Evolutionary conservation across 2,113 vertebrate genomes (phyloP).

Genomic region (Cephalopterus ornatus): DNA sequence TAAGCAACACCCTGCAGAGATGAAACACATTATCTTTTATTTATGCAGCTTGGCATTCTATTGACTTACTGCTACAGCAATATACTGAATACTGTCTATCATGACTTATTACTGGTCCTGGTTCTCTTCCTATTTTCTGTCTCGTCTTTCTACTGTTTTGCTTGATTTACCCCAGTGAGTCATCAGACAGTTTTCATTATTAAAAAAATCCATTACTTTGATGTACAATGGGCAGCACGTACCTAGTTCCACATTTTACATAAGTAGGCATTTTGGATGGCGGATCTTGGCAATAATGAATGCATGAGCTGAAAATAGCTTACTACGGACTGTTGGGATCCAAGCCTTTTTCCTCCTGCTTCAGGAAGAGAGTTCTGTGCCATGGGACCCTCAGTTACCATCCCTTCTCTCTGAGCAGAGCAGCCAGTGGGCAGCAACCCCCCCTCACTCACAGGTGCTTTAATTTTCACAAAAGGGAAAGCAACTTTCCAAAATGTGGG

Average conservation of each 20-base stretch:
- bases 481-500: neutral
- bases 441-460: neutral
- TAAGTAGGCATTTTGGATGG: neutral
- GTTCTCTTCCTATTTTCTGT: neutral
- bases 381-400: fast-evolving
- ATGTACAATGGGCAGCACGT: neutral
- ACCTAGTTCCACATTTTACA: conserved; percentile 10
- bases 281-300: neutral
- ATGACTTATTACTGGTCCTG: neutral
- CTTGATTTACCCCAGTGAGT: conserved; percentile 22
- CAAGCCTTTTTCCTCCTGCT: neutral
- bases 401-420: neutral
- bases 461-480: neutral
- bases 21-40: conserved; percentile 31
- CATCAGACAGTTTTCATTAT: conserved; percentile 15
- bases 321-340: neutral
- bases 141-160: neutral
- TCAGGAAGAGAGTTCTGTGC: neutral
- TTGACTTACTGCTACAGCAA: conserved; percentile 6
- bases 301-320: neutral
- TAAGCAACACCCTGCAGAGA: conserved; percentile 23
- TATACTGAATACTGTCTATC: neutral
- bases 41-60: conserved; percentile 2
- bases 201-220: conserved; percentile 31
- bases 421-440: neutral